Evolutionary conservation across 2,888 invertebrate species (phyloP).

Genomic region (Actias luna): DNA sequence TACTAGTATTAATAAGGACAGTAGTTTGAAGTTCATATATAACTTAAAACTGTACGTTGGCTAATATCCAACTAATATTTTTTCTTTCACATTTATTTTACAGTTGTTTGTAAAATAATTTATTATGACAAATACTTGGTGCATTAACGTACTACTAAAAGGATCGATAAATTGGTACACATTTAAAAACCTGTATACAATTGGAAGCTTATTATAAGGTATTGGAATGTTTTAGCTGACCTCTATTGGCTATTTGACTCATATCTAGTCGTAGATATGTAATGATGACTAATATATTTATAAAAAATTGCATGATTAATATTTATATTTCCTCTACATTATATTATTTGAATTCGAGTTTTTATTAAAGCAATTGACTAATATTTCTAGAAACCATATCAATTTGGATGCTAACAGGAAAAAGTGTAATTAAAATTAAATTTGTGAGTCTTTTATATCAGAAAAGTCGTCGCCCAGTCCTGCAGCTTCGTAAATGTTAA

Average conservation of each 20-base stretch:
- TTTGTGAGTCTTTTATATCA: neutral
- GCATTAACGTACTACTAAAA: neutral
- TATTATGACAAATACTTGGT: neutral
- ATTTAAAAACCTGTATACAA: neutral
- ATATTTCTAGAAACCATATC: neutral
- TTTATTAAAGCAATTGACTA: neutral
- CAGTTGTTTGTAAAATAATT: neutral
- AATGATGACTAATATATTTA: neutral
- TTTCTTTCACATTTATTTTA: neutral
- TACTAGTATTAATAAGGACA: neutral
- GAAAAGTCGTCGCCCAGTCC: too few species aligned
- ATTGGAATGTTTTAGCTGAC: neutral
- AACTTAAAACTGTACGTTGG: neutral
- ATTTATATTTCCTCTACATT: conserved; percentile 2
- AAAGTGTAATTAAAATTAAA: neutral
- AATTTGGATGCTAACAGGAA: neutral
- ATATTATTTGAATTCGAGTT: neutral
- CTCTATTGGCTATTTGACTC: neutral
- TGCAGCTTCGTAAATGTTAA: too few species aligned
- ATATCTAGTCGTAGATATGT: conserved; percentile 3
- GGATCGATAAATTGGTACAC: neutral
- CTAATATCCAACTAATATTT: neutral
- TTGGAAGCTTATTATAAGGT: neutral
- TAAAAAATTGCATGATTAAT: conserved; percentile 3
- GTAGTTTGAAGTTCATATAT: neutral